These are phyloP conservation scores for Pelodiscus sinensis DNA, from an alignment of 2,113 vertebrate species.

Conservation along the genomic window DNA sequence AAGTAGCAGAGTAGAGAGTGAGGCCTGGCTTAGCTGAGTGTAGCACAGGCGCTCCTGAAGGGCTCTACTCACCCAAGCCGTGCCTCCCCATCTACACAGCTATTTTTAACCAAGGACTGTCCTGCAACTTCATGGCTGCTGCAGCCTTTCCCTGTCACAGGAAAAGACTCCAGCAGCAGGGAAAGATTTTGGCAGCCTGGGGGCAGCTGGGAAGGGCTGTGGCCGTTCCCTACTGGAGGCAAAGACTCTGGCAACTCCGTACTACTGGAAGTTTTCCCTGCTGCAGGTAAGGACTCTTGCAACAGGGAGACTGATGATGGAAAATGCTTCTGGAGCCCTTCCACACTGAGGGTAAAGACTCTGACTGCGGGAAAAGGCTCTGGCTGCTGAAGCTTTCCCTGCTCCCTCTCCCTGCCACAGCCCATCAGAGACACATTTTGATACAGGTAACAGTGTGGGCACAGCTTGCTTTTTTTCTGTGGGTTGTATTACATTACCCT, in stretches of 20 bases:
- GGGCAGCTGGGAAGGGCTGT: neutral
- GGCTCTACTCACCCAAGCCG: neutral
- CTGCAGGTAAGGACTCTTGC: neutral
- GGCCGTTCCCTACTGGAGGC: neutral
- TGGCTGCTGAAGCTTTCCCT: neutral
- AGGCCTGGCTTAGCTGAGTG: neutral
- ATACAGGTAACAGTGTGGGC: too few species aligned
- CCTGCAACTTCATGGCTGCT: neutral
- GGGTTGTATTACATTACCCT: neutral
- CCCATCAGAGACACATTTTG: too few species aligned
- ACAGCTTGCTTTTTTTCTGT: neutral
- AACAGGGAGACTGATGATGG: neutral
- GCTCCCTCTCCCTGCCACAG: neutral
- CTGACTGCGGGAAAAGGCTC: neutral
- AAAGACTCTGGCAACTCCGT: neutral
- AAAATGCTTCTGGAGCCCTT: neutral
- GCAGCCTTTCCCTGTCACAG: neutral
- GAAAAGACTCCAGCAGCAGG: neutral
- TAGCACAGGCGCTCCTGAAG: neutral
- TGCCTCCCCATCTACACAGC: neutral
- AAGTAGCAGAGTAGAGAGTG: neutral
- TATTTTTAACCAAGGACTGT: neutral
- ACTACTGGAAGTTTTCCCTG: neutral
- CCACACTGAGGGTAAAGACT: neutral
- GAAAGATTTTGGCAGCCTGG: neutral